phyloP scores from a whole-genome alignment of 2,797 vertebrate genomes.

The Brotula barbata region DNA sequence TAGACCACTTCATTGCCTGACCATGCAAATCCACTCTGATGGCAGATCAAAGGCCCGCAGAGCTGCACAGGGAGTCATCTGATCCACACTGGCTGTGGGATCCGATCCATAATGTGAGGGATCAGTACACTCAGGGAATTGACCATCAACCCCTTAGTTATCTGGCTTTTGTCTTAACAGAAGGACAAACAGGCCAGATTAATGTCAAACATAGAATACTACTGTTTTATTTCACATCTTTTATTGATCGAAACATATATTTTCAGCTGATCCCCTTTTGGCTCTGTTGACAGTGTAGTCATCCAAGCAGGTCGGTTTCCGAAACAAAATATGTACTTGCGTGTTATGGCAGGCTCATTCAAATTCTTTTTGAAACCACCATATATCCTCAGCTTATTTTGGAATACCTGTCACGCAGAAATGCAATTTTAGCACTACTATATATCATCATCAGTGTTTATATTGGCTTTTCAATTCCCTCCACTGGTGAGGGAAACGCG shows the following conservation, averaged over 20 bases:
- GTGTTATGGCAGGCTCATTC: constrained; percentile 45
- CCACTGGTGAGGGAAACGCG: constrained; percentile 9
- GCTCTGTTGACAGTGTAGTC: constrained; percentile 43
- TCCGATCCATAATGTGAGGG: constrained; percentile 64
- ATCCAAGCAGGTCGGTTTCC: constrained; percentile 50
- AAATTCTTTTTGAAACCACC: constrained; percentile 63
- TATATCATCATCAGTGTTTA: constrained; percentile 35
- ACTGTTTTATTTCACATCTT: constrained; percentile 40
- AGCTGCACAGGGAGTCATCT: constrained; percentile 68
- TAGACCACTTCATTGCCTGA: constrained; percentile 52
- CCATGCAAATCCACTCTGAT: constrained; percentile 63
- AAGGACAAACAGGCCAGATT: constrained; percentile 36
- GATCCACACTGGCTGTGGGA: constrained; percentile 72
- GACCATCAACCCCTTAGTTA: constrained; percentile 47
- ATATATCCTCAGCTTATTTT: constrained; percentile 39
- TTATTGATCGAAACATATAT: constrained; percentile 47
- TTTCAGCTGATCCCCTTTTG: constrained; percentile 56
- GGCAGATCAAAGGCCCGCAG: constrained; percentile 69
- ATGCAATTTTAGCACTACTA: constrained; percentile 38
- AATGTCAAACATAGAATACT: constrained; percentile 21
- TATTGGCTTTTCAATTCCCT: constrained; percentile 5
- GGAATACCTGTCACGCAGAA: constrained; percentile 46
- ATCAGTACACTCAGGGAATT: constrained; percentile 61
- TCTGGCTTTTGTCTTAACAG: constrained; percentile 35
- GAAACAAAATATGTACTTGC: constrained; percentile 54